Conservation (phyloP, 1,140 invertebrate species). For the Ceratosolen fusciceps region DNA sequence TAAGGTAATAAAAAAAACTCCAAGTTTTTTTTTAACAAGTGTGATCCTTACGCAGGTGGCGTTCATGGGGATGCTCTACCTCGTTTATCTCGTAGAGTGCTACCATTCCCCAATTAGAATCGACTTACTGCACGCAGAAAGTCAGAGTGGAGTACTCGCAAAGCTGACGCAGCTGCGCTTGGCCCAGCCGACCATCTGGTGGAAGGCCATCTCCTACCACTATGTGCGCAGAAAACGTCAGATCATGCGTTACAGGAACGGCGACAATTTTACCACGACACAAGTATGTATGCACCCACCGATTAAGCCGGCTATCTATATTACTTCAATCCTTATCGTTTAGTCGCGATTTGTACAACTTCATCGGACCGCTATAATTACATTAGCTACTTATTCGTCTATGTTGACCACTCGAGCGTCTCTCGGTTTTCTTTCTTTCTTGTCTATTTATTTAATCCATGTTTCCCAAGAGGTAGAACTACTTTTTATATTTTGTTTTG, state of each 20-base stretch:
- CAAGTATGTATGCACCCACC: slow-evolving; percentile 73
- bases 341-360: neutral
- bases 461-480: too few relatives aligned
- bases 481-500: too few relatives aligned
- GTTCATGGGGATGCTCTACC: slow-evolving; percentile 84
- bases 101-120: slow-evolving; percentile 84
- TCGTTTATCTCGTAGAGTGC: slow-evolving; percentile 89
- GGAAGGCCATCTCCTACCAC: slow-evolving; percentile 91
- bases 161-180: slow-evolving; percentile 79
- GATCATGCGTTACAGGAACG: slow-evolving; percentile 84
- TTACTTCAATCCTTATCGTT: neutral
- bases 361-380: neutral
- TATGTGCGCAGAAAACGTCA: slow-evolving; percentile 84
- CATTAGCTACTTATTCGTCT: neutral
- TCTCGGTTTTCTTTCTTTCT: too few relatives aligned
- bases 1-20: neutral
- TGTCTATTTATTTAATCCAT: too few relatives aligned
- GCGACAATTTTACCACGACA: slow-evolving; percentile 85
- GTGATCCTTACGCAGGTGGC: slow-evolving; percentile 70
- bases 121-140: slow-evolving; percentile 76
- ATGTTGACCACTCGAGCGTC: neutral
- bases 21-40: neutral
- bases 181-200: slow-evolving; percentile 87
- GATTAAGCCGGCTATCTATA: neutral
- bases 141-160: slow-evolving; percentile 78